Percentiles rank a stretch among this genome's conserved stretches.
Evolutionary conservation across 2,797 vertebrate genomes (phyloP).

Genomic region (Percopsis omiscomaycus): DNA sequence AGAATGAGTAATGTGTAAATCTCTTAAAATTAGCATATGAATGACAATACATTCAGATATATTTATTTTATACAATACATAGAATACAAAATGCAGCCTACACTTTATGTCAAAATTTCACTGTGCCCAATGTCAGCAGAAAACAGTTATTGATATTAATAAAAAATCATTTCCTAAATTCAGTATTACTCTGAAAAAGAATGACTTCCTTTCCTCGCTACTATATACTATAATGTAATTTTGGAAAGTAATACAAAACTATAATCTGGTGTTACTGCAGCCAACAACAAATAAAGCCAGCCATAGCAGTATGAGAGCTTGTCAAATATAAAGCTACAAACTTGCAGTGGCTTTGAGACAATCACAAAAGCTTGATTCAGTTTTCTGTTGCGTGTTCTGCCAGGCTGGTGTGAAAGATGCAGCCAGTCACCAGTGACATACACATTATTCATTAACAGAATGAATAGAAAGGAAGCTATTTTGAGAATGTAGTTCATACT

Average conservation of each 20-base stretch:
- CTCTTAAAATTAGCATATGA: neutral
- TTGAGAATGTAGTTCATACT: slow-evolving; percentile 7
- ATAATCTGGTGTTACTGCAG: slow-evolving; percentile 32
- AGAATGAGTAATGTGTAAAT: neutral
- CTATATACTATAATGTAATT: slow-evolving; percentile 7
- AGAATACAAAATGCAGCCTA: neutral
- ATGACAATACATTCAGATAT: neutral
- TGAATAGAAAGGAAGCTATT: slow-evolving; percentile 10
- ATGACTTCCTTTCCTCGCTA: slow-evolving; percentile 29
- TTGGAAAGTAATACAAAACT: slow-evolving; percentile 41
- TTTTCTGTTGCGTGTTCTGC: slow-evolving; percentile 33
- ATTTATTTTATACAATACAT: neutral
- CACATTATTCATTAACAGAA: slow-evolving; percentile 23
- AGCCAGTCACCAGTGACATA: slow-evolving; percentile 11
- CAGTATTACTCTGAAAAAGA: slow-evolving; percentile 16
- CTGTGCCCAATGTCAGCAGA: slow-evolving; percentile 8
- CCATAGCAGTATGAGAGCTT: slow-evolving; percentile 38
- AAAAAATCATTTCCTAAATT: slow-evolving; percentile 20
- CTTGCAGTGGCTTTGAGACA: slow-evolving; percentile 26
- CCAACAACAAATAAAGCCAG: slow-evolving; percentile 42
- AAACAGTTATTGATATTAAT: slow-evolving; percentile 18
- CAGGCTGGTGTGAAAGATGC: slow-evolving; percentile 35
- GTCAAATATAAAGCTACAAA: slow-evolving; percentile 32
- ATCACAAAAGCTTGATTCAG: slow-evolving; percentile 28
- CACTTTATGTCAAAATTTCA: neutral